These are phyloP conservation scores for Sebastes steindachneri DNA, from an alignment of 2,797 vertebrate species.

Conservation along the genomic window DNA sequence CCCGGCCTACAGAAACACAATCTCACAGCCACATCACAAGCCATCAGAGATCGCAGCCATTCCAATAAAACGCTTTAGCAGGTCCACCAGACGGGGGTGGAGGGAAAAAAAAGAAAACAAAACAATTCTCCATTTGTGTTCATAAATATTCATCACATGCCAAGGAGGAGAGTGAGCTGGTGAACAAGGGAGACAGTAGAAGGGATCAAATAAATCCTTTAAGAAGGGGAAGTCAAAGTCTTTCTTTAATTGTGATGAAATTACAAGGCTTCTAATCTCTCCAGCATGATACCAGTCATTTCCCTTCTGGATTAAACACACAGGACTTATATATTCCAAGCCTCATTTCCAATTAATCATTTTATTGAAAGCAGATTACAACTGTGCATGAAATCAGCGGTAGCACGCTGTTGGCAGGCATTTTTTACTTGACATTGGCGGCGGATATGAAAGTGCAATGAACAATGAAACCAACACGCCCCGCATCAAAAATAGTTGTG, in stretches of 20 bases:
- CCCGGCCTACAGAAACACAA: constrained; percentile 84
- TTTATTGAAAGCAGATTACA: constrained; percentile 77
- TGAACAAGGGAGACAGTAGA: constrained; percentile 71
- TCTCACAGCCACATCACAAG: constrained; percentile 75
- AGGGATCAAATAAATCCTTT: constrained; percentile 79
- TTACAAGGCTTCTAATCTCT: constrained; percentile 84
- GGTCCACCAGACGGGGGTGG: constrained; percentile 67
- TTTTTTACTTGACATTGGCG: constrained; percentile 60
- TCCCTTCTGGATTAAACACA: constrained; percentile 76
- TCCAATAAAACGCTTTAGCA: constrained; percentile 80
- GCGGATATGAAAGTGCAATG: constrained; percentile 48
- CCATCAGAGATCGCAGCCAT: constrained; percentile 78
- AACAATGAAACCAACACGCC: constrained; percentile 50
- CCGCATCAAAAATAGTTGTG: constrained; percentile 26
- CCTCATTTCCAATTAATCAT: constrained; percentile 77
- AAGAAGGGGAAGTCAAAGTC: constrained; percentile 75
- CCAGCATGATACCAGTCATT: constrained; percentile 78
- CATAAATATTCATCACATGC: constrained; percentile 82
- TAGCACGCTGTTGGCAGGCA: constrained; percentile 39
- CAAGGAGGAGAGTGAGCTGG: constrained; percentile 56
- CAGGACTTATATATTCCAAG: constrained; percentile 72
- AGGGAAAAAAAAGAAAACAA: constrained; percentile 59
- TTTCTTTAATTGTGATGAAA: constrained; percentile 84
- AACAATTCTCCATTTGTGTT: constrained; percentile 76
- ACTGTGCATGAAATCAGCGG: constrained; percentile 52